Base-by-base conservation (phyloP, 1,140 invertebrate species). In the Drosophila rufa region DNA sequence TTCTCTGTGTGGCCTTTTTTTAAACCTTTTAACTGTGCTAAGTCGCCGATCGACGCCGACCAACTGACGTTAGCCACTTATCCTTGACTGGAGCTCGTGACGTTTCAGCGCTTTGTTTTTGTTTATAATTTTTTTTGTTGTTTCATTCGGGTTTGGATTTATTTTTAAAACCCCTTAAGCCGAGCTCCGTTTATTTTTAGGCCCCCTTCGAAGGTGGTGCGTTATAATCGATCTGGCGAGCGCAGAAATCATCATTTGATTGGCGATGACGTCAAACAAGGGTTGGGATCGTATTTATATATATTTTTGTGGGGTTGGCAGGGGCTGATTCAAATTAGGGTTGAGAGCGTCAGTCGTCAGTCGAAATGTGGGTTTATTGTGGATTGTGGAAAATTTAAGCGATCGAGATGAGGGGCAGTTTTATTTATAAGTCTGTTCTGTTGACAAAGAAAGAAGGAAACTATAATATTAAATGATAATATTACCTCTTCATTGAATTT, bases 11-110 rank as follows among this genome's bases (percentile, higher is more conserved):
- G 53, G 4, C 14, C 53, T 40, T 40, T 56, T 56, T 33, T 55
- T 14, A 14, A 8, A 14, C 33, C 8, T 55, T 38, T 55, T 40
- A 40, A 56, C 53, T 55, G 53, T 38, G 53, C 53, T 56, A 56
- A 56, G 53, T n/a, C 53, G 19, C 1, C 53, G 33, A 56, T 56
- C 36, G 53, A n/a, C 53, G 15, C 40, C 53, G 19, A 56, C 53
- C 36, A 19, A 17, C 56, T 45, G 40, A 61, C 40, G 62, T 36
- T 61, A 66, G n/a, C 27, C 62, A 65, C 62, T 66, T 62, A 66
- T 66, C 62, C 62, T 66, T 66, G 57, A 62, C 57, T 66, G 62
- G 33, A 62, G 57, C 62, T 66, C 57, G 40, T 66, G 62, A 66
- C 62, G 62, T 25, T 66, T 45, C 17, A 22, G 27, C 53, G 17